A percentile compares a stretch with the other conserved stretches of the same genome.
These are phyloP conservation scores for Karalla daura DNA, from an alignment of 2,797 vertebrate species.

Conservation along the genomic window DNA sequence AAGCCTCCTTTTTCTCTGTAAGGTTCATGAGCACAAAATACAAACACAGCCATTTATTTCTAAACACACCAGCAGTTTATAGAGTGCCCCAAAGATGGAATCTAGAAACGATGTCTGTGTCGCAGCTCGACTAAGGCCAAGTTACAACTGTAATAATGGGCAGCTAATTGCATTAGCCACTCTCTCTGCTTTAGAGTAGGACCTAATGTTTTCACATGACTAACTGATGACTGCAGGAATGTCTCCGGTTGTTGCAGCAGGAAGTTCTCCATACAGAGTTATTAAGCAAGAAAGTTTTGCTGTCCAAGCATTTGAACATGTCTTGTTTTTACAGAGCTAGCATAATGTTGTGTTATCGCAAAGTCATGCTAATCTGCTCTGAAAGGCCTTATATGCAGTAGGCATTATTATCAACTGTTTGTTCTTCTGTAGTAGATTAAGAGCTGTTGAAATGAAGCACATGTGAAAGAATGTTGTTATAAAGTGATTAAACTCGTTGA, in stretches of 20 bases:
- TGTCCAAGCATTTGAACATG: constrained; percentile 9
- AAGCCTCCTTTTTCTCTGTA: not conserved
- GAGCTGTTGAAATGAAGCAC: not conserved
- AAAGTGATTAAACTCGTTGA: too few relatives aligned
- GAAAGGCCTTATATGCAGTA: not conserved
- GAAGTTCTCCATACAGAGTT: not conserved
- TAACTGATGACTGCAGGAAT: constrained; percentile 11
- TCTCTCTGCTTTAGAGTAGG: constrained; percentile 1
- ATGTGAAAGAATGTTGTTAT: not conserved
- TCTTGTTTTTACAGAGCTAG: not conserved
- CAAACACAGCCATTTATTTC: constrained; percentile 1
- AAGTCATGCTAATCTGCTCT: not conserved
- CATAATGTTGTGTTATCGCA: too few relatives aligned
- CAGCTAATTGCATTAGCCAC: not conserved
- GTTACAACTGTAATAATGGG: not conserved
- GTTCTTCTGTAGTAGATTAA: constrained; percentile 11
- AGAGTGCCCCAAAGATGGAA: not conserved
- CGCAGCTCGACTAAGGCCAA: not conserved
- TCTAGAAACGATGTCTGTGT: not conserved
- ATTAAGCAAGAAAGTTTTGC: not conserved
- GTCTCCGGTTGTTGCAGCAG: constrained; percentile 2
- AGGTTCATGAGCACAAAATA: not conserved
- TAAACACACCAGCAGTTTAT: not conserved
- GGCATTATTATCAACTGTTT: constrained; percentile 1
- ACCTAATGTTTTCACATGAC: constrained; percentile 14